phyloP scores from a whole-genome alignment of 2,113 vertebrate genomes.

The Cisticola juncidis region DNA sequence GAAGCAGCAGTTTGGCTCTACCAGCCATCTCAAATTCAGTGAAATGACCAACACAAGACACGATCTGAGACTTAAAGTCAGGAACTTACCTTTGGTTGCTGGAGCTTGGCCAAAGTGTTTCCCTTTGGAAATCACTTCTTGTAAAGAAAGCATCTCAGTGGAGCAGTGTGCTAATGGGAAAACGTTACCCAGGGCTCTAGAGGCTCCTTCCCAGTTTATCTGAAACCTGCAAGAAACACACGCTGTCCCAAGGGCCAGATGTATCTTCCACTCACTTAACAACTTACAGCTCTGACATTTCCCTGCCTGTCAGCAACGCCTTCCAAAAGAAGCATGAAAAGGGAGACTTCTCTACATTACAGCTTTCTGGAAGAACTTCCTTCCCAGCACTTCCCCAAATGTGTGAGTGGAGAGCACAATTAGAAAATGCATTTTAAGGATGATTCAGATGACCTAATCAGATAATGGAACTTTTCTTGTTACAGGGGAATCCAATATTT shows the following conservation, averaged over 20 bases:
- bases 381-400: not conserved
- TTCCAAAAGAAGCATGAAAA: not conserved
- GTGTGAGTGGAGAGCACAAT: accelerated
- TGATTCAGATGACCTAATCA: not conserved
- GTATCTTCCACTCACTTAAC: not conserved
- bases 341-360: not conserved
- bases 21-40: not conserved
- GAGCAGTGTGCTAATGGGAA: not conserved
- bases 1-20: not conserved
- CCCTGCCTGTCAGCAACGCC: not conserved
- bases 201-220: not conserved
- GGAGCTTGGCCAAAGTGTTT: not conserved
- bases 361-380: not conserved
- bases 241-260: not conserved
- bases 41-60: not conserved
- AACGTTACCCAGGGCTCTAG: not conserved
- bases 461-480: not conserved
- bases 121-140: not conserved
- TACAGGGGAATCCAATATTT: accelerated
- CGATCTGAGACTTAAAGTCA: not conserved
- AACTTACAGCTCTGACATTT: not conserved
- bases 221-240: not conserved
- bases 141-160: not conserved
- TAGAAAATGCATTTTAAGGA: not conserved
- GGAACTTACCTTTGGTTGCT: not conserved